Evolutionary conservation across 92 coral and sea anemone genomes (phyloP), one percentile per base, ranked within the genome.

Genomic region (Virgularia gustaviana): DNA sequence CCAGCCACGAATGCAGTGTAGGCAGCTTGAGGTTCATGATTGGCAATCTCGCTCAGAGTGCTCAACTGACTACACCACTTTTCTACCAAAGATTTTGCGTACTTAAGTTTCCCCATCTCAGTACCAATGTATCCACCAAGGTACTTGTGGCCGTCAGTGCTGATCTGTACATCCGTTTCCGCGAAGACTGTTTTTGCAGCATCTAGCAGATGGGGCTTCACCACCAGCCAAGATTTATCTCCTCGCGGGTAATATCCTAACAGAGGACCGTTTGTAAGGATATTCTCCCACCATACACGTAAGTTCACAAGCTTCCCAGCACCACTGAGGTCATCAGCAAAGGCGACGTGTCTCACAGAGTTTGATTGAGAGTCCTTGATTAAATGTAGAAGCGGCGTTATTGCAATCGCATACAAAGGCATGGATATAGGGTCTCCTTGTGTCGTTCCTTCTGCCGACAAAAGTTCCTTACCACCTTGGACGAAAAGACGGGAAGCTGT

Each of bases 231-330:
- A 45, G 82, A 52, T 60, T 77, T 77, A 53, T 57, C 61, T 23
- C 45, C 66, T 38, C 63, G 75, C 4, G 66, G 60, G 38, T 34
- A 53, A 31, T 77, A 65, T 6, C 76, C 82, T 24, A 52, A 39
- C 13, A 34, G 54, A 31, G 82, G 70, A 52, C 57, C 75, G n/a
- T 58, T 62, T 9, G 18, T 35, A 34, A 20, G 19, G 45, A 77
- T 68, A 43, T 77, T 56, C 24, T 77, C 82, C 76, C 82, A 77
- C 82, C 82, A 65, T 24, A 24, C 25, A 51, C 73, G 72, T 44
- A 77, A 35, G 33, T 61, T 28, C 20, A 33, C 24, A 49, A 47
- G 65, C 27, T 53, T 47, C 11, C 82, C 59, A 29, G 51, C 65
- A 12, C 53, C 60, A 49, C 62, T 56, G 22, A 60, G 63, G 36